Evolutionary conservation across 2,888 invertebrate genomes (phyloP), one percentile per base, ranked within the genome.

Genomic region (Leptinotarsa juncta): DNA sequence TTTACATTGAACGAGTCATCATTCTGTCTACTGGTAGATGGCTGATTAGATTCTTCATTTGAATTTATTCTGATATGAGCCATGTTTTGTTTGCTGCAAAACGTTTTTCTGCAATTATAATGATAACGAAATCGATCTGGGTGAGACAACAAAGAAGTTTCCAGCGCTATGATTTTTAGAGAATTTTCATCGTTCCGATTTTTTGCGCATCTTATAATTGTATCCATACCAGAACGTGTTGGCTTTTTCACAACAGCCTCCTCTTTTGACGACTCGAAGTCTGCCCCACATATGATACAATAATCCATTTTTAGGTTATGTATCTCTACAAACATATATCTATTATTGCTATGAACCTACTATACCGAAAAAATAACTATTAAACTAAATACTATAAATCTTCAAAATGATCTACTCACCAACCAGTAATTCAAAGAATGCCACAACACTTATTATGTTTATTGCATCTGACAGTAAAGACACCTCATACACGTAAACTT

Each of bases 11-110:
- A 65, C 18, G 65, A 65, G n/a, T 65, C 65, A 65, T 65, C 65
- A 65, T 65, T 65, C n/a, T 32, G 65, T 65, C 65, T 65, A 65
- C 65, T 65, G 65, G 65, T 65, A 32, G 65, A 65, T 65, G 65
- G 65, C 65, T 65, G 48, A 65, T 65, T 32, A 32, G 26, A 26
- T 32, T 65, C 18, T 65, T 65, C 65, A 65, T 26, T 26, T 32
- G 42, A 65, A 65, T 42, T 65, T 42, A 65, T 65, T 32, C 42
- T 42, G 42, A 65, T 65, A 48, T 32, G 65, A 65, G 65, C 48
- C 42, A 65, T 65, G 65, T 65, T 65, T 65, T 48, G 65, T 65
- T 48, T 65, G 42, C 65, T 65, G 42, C 65, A 65, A 42, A 65
- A 32, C 65, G 65, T 32, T 65, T 65, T 48, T 65, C 65, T 26